A percentile compares a stretch with the other conserved stretches of the same genome.
phyloP scores from a whole-genome alignment of 1,140 invertebrate genomes.

The Rhyacophila brunnea region DNA sequence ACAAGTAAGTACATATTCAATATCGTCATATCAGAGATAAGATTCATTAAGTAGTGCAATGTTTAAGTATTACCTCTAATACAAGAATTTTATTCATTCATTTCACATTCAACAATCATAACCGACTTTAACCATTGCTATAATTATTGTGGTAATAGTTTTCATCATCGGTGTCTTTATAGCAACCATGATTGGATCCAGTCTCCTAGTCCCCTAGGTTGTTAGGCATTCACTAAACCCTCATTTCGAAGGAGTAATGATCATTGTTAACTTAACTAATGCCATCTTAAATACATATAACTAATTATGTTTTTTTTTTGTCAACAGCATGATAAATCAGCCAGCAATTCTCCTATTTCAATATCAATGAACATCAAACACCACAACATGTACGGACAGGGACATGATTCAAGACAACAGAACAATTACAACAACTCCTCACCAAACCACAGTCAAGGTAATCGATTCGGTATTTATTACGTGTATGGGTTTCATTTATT shows the following conservation, averaged over 20 bases:
- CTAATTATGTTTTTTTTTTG: conserved; percentile 8
- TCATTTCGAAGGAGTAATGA: background rate
- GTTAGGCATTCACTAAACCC: no score
- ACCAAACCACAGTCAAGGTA: conserved; percentile 21
- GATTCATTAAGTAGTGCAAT: no score
- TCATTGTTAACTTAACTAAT: background rate
- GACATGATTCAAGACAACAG: background rate
- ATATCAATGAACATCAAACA: conserved; percentile 35
- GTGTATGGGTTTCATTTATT: background rate
- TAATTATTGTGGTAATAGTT: no score
- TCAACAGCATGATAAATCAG: conserved; percentile 24
- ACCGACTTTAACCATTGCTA: no score
- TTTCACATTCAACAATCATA: no score
- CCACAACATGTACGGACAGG: conserved; percentile 18
- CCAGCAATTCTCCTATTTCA: conserved; percentile 32
- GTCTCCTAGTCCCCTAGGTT: no score
- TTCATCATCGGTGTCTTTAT: no score
- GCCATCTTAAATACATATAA: background rate
- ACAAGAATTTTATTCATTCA: no score
- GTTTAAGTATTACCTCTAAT: no score
- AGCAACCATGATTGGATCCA: no score
- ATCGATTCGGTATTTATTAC: background rate
- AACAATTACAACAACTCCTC: conserved; percentile 25
- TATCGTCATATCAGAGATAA: no score
- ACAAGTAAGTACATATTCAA: conserved; percentile 16